Evolutionary conservation across 2,888 invertebrate species (phyloP).

Genomic region (Hylaea fasciaria): DNA sequence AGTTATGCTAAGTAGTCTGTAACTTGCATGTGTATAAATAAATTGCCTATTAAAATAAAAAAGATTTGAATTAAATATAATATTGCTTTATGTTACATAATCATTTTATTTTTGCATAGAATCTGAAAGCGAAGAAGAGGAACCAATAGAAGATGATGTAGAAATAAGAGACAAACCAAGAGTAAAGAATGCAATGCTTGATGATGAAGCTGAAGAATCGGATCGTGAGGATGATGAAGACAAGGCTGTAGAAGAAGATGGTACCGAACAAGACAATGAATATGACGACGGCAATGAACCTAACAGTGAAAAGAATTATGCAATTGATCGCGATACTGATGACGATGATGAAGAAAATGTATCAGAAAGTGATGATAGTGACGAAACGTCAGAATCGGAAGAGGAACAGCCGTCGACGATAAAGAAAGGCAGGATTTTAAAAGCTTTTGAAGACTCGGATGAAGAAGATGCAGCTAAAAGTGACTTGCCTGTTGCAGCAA

Average conservation of each 20-base stretch:
- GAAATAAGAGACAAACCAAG: constrained; percentile 69
- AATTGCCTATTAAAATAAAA: no score
- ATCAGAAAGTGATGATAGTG: constrained; percentile 55
- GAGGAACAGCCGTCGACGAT: constrained; percentile 51
- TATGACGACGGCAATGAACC: constrained; percentile 43
- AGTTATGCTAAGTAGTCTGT: background rate
- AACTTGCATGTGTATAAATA: background rate
- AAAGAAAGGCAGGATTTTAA: constrained; percentile 75
- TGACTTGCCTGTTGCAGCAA: background rate
- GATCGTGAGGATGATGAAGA: constrained; percentile 62
- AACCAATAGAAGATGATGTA: constrained; percentile 63
- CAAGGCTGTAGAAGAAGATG: constrained; percentile 50
- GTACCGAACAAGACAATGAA: constrained; percentile 54
- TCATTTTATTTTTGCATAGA: constrained; percentile 27
- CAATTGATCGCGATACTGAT: constrained; percentile 49
- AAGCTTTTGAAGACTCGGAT: constrained; percentile 81
- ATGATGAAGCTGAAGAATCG: constrained; percentile 82
- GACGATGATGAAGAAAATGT: constrained; percentile 47
- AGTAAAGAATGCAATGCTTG: constrained; percentile 71
- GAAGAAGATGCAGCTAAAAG: constrained; percentile 58
- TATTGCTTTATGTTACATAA: background rate
- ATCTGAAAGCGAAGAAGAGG: constrained; percentile 72
- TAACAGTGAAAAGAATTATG: constrained; percentile 52
- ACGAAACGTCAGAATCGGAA: constrained; percentile 65
- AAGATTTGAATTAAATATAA: no score